phyloP scores from a whole-genome alignment of 2,797 vertebrate species.

The Jordanella pulchra region DNA sequence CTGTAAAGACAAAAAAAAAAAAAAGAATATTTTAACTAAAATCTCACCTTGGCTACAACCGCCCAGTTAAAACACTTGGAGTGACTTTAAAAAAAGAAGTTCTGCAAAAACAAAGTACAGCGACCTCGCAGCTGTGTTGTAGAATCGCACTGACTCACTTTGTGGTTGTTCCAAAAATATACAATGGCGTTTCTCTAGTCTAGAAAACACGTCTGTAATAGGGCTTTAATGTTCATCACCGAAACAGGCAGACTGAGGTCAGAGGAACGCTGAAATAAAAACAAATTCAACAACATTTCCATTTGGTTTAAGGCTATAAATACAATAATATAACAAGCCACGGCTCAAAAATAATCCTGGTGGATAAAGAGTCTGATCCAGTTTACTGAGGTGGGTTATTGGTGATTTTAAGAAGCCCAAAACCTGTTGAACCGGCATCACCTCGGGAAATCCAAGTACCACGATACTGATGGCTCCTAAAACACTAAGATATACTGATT shows the following conservation, averaged over 20 bases:
- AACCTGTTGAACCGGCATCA: neutral
- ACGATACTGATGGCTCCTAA: neutral
- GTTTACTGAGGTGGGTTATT: neutral
- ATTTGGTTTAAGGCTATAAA: neutral
- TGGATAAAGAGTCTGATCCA: neutral
- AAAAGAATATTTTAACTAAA: neutral
- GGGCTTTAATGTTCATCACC: neutral
- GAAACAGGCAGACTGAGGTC: conserved; percentile 5
- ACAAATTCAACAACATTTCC: neutral
- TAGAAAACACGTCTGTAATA: conserved; percentile 1
- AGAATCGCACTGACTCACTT: conserved; percentile 35
- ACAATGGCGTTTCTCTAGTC: conserved; percentile 13
- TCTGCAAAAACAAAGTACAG: conserved; percentile 18
- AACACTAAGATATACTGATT: neutral
- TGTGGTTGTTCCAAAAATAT: conserved; percentile 50
- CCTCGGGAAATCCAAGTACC: neutral
- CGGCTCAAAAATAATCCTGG: neutral
- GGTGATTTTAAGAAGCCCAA: neutral
- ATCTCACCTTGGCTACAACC: conserved; percentile 2
- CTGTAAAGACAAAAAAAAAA: conserved; percentile 72
- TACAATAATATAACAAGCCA: neutral
- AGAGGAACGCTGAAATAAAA: conserved; percentile 7
- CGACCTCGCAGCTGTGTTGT: conserved; percentile 25
- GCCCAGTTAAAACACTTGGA: conserved; percentile 3
- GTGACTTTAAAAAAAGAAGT: conserved; percentile 39